Evolutionary conservation across 2,888 invertebrate species (phyloP), one percentile per base, ranked within the genome.

Genomic region (Phrixothrix hirtus): DNA sequence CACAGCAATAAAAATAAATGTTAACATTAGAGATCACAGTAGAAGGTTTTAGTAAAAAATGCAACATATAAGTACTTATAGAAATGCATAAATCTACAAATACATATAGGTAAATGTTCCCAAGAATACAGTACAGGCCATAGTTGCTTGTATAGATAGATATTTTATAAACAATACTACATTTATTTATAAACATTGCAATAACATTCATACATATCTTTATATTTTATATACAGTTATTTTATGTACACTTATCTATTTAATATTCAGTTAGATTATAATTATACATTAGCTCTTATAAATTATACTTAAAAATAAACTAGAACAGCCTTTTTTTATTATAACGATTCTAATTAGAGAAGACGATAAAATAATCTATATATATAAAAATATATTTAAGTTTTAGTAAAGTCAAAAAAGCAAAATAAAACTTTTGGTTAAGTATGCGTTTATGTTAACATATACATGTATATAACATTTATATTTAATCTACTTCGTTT

Each of bases 1-100:
- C 66, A 66, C 66, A 64, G 48, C 43, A 48, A 48, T 54, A 41
- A 52, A 43, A 58, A 59, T 52, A 38, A 55, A 59, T 65, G 56
- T 17, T 59, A 60, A 62, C 27, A 27, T 44, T 43, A 44, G 25
- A 64, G 65, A 66, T 66, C 66, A 66, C 66, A 66, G 66, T 62
- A 52, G 52, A 52, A 52, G 41, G 34, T 45, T 63, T 59, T 49
- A 56, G 55, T 59, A 61, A 44, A 55, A n/a, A 54, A 51, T 52
- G 52, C 51, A 54, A 52, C 54, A 46, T 12, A 59, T 43, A 35
- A 26, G 27, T 17, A 46, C 17, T 15, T 43, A 34, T 39, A 39
- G 31, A 53, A 44, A 49, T 49, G 26, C 44, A 44, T 27, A 30
- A 32, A 38, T 44, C 38, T 50, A 37, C 36, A 35, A 44, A 14